phyloP scores from a whole-genome alignment of 2,113 vertebrate genomes.

The Silurus meridionalis region DNA sequence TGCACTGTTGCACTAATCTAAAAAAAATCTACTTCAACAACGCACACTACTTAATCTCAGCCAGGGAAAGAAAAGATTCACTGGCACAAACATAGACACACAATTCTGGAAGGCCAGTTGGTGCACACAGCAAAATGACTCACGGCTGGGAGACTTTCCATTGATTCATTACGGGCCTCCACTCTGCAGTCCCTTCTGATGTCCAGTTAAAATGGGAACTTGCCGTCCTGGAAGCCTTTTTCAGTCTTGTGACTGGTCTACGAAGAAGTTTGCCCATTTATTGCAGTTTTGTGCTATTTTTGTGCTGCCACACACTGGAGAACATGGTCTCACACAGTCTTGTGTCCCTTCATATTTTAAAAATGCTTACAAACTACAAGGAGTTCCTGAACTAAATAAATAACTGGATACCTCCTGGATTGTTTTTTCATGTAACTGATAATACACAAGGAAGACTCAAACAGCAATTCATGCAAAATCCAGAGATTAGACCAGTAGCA shows the following conservation, averaged over 20 bases:
- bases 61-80: background rate
- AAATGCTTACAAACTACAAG: conserved; percentile 3
- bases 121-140: conserved; percentile 41
- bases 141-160: conserved; percentile 41
- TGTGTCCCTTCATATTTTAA: conserved; percentile 27
- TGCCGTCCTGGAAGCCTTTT: conserved; percentile 31
- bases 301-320: conserved; percentile 42
- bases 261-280: conserved; percentile 23
- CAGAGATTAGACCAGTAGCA: background rate
- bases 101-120: conserved; percentile 35
- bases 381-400: conserved; percentile 24
- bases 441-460: background rate
- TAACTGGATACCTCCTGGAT: conserved; percentile 3
- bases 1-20: conserved; percentile 61
- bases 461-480: background rate
- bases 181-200: conserved; percentile 28
- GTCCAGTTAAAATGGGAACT: conserved; percentile 25
- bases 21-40: background rate
- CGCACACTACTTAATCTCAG: background rate
- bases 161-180: conserved; percentile 33
- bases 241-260: conserved; percentile 37
- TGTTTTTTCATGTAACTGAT: background rate
- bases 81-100: conserved; percentile 1
- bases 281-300: conserved; percentile 44
- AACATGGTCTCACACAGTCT: background rate